These are phyloP conservation scores for Osmerus mordax DNA, from an alignment of 2,113 vertebrate species.

Conservation along the genomic window DNA sequence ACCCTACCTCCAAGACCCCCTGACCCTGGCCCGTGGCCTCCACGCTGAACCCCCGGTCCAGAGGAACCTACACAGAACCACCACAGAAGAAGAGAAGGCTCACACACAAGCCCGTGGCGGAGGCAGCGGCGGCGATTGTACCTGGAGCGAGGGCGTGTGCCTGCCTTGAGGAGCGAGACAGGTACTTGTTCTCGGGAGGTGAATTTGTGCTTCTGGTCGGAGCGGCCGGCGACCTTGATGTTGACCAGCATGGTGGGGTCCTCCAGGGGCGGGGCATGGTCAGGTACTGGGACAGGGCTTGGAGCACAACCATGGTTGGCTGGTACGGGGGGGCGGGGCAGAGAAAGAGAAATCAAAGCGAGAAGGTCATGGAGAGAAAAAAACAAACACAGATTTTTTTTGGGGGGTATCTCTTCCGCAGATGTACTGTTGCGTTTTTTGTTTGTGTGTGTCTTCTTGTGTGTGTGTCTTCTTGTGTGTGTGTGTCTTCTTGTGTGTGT, in stretches of 20 bases:
- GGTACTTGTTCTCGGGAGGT: conserved; percentile 44
- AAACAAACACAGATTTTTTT: too few relatives aligned
- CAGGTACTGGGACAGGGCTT: conserved; percentile 72
- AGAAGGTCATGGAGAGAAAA: too few relatives aligned
- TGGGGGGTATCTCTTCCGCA: background rate
- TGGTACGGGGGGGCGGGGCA: conserved; percentile 28
- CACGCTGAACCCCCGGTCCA: conserved; percentile 66
- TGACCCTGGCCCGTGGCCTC: conserved; percentile 71
- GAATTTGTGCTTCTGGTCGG: conserved; percentile 58
- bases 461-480: too few relatives aligned
- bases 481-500: too few relatives aligned
- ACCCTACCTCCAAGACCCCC: conserved; percentile 75
- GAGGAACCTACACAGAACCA: conserved; percentile 52
- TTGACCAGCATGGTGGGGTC: conserved; percentile 59
- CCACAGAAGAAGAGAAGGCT: conserved; percentile 11
- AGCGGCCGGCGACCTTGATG: conserved; percentile 56
- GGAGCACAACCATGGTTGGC: conserved; percentile 75
- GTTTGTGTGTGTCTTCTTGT: too few relatives aligned
- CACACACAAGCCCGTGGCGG: background rate
- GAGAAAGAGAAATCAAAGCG: background rate
- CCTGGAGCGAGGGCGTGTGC: background rate
- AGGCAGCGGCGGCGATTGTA: too few relatives aligned
- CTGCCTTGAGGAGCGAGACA: conserved; percentile 61
- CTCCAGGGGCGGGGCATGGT: conserved; percentile 35
- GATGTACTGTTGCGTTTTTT: too few relatives aligned